Evolutionary conservation across 2,797 vertebrate genomes (phyloP).

Genomic region (Bradypus variegatus): DNA sequence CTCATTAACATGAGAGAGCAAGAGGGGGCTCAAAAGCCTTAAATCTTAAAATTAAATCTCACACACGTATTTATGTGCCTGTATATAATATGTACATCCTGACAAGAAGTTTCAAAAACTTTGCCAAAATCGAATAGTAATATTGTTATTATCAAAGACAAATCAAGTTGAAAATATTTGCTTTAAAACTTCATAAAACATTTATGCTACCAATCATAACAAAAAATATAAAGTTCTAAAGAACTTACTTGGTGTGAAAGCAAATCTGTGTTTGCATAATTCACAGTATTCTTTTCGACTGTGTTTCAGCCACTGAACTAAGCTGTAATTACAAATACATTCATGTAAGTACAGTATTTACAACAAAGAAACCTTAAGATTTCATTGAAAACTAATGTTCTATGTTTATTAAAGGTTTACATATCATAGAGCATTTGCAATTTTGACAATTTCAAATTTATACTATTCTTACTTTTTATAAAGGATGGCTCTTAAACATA

Average conservation of each 20-base stretch:
- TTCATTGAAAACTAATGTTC: not conserved
- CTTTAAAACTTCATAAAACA: constrained; percentile 13
- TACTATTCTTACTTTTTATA: constrained; percentile 31
- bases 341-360: constrained; percentile 10
- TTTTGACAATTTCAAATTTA: constrained; percentile 14
- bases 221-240: constrained; percentile 15
- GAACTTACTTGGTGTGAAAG: constrained; percentile 99
- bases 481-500: not conserved
- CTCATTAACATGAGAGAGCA: too few species aligned
- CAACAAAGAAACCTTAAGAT: not conserved
- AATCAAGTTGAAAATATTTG: constrained; percentile 26
- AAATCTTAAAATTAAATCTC: not conserved
- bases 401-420: constrained; percentile 4
- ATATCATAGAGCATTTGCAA: not conserved
- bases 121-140: constrained; percentile 2
- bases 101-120: not conserved
- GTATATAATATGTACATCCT: not conserved
- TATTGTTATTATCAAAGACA: constrained; percentile 25
- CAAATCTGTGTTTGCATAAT: constrained; percentile 99
- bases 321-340: constrained; percentile 79
- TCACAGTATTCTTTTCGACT: constrained; percentile 99
- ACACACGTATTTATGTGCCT: not conserved
- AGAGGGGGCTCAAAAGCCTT: too few species aligned
- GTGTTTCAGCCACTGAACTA: constrained; percentile 99
- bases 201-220: not conserved